A percentile compares a stretch with the other conserved stretches of the same genome.
Conservation (phyloP, 2,888 invertebrate species). For the Nephrotoma guestfalica region DNA sequence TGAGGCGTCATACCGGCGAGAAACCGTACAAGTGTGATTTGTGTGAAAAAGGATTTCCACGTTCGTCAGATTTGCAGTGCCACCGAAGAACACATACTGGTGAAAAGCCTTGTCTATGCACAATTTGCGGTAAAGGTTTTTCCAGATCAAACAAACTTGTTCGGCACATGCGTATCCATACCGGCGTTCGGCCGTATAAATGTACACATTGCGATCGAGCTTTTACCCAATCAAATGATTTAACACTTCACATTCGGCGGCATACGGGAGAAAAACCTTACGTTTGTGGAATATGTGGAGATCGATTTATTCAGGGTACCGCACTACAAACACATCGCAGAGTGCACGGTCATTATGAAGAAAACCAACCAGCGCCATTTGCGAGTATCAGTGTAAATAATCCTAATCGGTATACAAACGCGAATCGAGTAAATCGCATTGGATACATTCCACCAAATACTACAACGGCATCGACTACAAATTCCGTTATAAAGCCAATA, state of each 20-base stretch:
- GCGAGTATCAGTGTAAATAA: conserved; percentile 12
- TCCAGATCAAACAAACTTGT: conserved; percentile 45
- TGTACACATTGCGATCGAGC: conserved; percentile 36
- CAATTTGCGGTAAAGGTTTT: conserved; percentile 25
- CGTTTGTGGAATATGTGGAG: conserved; percentile 49
- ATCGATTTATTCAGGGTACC: conserved; percentile 51
- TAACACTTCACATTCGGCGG: conserved; percentile 51
- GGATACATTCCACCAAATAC: not conserved
- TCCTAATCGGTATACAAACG: conserved; percentile 11
- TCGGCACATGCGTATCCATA: conserved; percentile 43
- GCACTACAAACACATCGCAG: conserved; percentile 47
- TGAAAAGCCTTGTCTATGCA: conserved; percentile 40
- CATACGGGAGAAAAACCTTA: conserved; percentile 56
- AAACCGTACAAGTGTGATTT: conserved; percentile 48
- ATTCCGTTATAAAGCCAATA: not conserved
- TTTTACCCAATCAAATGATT: conserved; percentile 57
- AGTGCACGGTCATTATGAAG: conserved; percentile 39
- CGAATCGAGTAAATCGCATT: conserved; percentile 11
- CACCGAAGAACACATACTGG: conserved; percentile 46
- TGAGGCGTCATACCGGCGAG: conserved; percentile 51
- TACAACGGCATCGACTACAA: not conserved
- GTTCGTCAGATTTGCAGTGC: conserved; percentile 45
- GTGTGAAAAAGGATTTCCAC: conserved; percentile 46
- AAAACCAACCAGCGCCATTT: conserved; percentile 9
- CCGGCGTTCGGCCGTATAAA: conserved; percentile 42